phyloP scores from a whole-genome alignment of 92 coral and sea anemone genomes.

The Zoanthus sansibaricus region DNA sequence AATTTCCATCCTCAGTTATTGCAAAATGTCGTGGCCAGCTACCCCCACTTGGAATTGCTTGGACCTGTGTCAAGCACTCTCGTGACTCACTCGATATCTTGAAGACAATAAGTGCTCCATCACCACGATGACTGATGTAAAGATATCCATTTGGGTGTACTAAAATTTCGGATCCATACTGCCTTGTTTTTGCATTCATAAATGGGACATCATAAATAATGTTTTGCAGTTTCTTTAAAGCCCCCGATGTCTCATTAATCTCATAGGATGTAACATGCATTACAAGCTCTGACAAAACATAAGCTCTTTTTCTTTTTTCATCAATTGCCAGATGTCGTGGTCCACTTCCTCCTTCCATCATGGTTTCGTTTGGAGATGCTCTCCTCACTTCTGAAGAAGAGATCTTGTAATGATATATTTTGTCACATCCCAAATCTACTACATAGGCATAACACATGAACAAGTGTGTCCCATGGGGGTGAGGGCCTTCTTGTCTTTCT shows the following conservation, averaged over 20 bases:
- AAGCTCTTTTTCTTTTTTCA: slow-evolving; percentile 20
- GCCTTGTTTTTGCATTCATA: background rate
- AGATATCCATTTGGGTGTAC: slow-evolving; percentile 18
- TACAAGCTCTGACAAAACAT: slow-evolving; percentile 31
- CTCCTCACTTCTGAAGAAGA: background rate
- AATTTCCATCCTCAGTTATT: slow-evolving; percentile 20
- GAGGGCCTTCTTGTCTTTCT: slow-evolving; percentile 19
- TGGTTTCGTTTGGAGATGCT: slow-evolving; percentile 7
- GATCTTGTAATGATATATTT: slow-evolving; percentile 26
- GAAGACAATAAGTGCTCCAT: slow-evolving; percentile 24
- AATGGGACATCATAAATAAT: slow-evolving; percentile 23
- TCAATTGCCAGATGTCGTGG: slow-evolving; percentile 38
- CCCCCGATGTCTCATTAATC: slow-evolving; percentile 14
- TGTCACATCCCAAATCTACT: slow-evolving; percentile 34
- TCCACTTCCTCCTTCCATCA: slow-evolving; percentile 26
- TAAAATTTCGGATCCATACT: slow-evolving; percentile 21
- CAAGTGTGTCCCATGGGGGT: slow-evolving; percentile 32
- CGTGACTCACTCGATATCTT: slow-evolving; percentile 2
- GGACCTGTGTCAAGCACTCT: background rate
- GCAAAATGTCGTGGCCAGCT: slow-evolving; percentile 29
- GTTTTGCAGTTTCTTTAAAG: slow-evolving; percentile 1
- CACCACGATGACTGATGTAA: slow-evolving; percentile 24
- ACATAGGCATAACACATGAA: slow-evolving; percentile 28
- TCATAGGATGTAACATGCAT: slow-evolving; percentile 27
- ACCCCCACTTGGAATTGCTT: slow-evolving; percentile 1